A percentile compares a stretch with the other conserved stretches of the same genome.
phyloP scores from a whole-genome alignment of 2,888 invertebrate genomes.

The Selenia dentaria region DNA sequence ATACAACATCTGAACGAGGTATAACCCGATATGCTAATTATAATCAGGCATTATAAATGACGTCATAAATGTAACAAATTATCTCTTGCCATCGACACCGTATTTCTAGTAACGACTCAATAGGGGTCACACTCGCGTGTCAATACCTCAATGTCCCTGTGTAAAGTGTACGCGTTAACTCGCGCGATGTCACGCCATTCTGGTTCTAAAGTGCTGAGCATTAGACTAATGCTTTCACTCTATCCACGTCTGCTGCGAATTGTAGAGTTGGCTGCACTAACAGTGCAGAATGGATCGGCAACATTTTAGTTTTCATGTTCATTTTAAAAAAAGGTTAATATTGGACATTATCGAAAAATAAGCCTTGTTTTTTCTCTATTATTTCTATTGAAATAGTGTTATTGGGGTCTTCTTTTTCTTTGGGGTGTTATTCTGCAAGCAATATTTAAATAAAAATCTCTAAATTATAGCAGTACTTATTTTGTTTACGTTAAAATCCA shows the following conservation, averaged over 20 bases:
- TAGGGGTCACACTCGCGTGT: slow-evolving; percentile 68
- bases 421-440: too few relatives aligned
- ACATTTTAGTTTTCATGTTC: slow-evolving; percentile 29
- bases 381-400: too few relatives aligned
- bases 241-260: slow-evolving; percentile 66
- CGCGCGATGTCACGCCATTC: slow-evolving; percentile 56
- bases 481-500: too few relatives aligned
- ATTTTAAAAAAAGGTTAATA: too few relatives aligned
- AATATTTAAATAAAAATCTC: too few relatives aligned
- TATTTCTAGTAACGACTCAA: slow-evolving; percentile 48
- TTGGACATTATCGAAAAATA: too few relatives aligned
- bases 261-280: slow-evolving; percentile 57
- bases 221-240: slow-evolving; percentile 69
- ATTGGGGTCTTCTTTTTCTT: too few relatives aligned
- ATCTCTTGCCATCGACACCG: slow-evolving; percentile 42
- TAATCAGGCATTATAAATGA: slow-evolving; percentile 46
- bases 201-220: slow-evolving; percentile 66
- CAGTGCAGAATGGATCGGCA: slow-evolving; percentile 39
- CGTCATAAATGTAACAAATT: slow-evolving; percentile 57
- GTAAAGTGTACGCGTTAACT: slow-evolving; percentile 59
- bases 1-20: slow-evolving; percentile 7
- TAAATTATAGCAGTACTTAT: too few relatives aligned
- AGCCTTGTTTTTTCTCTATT: too few relatives aligned
- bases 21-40: slow-evolving; percentile 30
- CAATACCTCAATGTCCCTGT: slow-evolving; percentile 56